A percentile compares a stretch with the other conserved stretches of the same genome.
phyloP scores from a whole-genome alignment of 1,140 invertebrate genomes.

The Achatina immaculata region DNA sequence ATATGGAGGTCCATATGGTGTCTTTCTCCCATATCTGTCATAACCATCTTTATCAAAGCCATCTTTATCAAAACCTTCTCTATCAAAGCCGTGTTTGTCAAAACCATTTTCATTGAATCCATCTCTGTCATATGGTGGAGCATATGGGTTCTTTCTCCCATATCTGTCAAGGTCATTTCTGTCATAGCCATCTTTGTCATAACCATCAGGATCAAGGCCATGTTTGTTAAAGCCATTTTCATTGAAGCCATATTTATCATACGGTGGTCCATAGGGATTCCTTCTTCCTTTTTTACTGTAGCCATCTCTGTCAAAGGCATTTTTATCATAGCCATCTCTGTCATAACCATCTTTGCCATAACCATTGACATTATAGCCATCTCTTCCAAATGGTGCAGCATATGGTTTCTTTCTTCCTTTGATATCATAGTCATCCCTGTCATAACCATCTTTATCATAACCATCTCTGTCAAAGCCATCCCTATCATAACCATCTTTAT shows the following conservation, averaged over 20 bases:
- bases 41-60: conserved; percentile 3
- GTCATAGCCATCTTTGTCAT: conserved; percentile 1
- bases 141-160: neutral
- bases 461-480: neutral
- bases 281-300: neutral
- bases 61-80: neutral
- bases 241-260: conserved; percentile 2
- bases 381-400: neutral
- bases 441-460: conserved; percentile 6
- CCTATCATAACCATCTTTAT: neutral
- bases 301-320: conserved; percentile 8
- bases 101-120: conserved; percentile 1
- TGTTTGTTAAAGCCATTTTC: neutral
- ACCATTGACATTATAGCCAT: neutral
- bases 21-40: neutral
- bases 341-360: neutral
- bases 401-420: conserved; percentile 10
- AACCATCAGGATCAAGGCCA: conserved; percentile 4
- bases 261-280: neutral
- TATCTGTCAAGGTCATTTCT: conserved; percentile 1
- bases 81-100: conserved; percentile 4
- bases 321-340: conserved; percentile 9
- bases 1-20: neutral
- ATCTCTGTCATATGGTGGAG: neutral
- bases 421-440: neutral